phyloP scores from a whole-genome alignment of 2,113 vertebrate species.

The Chrysochloris asiatica region DNA sequence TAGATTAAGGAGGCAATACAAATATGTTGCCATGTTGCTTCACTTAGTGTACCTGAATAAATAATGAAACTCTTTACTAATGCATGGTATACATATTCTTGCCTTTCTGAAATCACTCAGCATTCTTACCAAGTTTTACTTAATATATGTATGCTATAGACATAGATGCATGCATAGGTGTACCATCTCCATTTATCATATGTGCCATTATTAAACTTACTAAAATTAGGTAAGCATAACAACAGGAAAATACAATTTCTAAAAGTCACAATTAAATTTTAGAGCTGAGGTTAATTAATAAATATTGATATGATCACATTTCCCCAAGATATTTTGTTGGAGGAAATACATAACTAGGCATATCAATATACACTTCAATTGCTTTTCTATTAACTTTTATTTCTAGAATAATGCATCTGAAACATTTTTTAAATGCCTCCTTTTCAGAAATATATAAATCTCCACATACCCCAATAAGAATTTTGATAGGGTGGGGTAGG shows the following conservation, averaged over 20 bases:
- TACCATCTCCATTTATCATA: not conserved
- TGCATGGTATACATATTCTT: constrained; percentile 76
- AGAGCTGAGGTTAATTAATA: constrained; percentile 40
- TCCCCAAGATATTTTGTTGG: not conserved
- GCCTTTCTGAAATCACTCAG: constrained; percentile 74
- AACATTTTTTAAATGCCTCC: constrained; percentile 49
- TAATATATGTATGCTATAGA: constrained; percentile 45
- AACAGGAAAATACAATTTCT: constrained; percentile 43
- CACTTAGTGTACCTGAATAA: constrained; percentile 89
- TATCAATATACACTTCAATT: not conserved
- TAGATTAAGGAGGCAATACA: constrained; percentile 87
- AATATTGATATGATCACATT: not conserved
- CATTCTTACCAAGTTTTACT: constrained; percentile 60
- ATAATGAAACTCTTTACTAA: constrained; percentile 87
- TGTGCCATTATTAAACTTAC: constrained; percentile 14
- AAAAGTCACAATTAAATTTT: constrained; percentile 46
- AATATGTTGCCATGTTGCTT: constrained; percentile 86
- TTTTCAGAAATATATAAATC: constrained; percentile 43
- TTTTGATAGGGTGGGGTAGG: not conserved
- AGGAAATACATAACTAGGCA: constrained; percentile 38
- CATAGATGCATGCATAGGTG: constrained; percentile 70
- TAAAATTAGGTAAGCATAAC: not conserved
- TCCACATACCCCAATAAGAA: not conserved
- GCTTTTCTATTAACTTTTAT: constrained; percentile 24
- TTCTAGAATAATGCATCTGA: constrained; percentile 24